Percentiles rank a stretch among this genome's conserved stretches.
phyloP scores from a whole-genome alignment of 2,888 invertebrate genomes.

The Oxycera nigricornis region DNA sequence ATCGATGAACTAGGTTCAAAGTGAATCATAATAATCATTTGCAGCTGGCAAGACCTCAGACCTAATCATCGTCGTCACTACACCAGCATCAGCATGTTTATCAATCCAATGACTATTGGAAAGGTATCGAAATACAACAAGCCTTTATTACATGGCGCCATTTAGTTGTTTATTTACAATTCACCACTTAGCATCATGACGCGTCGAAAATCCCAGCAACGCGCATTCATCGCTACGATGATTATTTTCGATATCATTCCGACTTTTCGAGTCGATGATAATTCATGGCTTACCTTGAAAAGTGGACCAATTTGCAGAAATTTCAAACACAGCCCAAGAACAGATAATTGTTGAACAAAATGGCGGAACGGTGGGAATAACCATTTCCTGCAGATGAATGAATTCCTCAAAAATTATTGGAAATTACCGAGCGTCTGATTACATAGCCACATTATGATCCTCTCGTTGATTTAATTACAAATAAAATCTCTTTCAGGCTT shows the following conservation, averaged over 20 bases:
- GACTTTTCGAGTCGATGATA: conserved; percentile 1
- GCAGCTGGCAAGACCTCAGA: not conserved
- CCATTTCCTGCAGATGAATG: not conserved
- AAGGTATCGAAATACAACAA: conserved; percentile 39
- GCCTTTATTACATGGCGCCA: conserved; percentile 39
- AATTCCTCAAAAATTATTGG: conserved; percentile 25
- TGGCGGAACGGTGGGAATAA: conserved; percentile 31
- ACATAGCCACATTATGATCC: conserved; percentile 1
- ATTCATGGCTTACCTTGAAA: conserved; percentile 29
- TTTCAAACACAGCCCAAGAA: not conserved
- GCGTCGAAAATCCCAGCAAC: conserved; percentile 12
- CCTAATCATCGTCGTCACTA: not conserved
- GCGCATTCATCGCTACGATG: conserved; percentile 13
- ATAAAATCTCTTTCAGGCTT: too few species aligned
- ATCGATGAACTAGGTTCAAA: not conserved
- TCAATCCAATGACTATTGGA: conserved; percentile 30
- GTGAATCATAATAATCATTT: too few species aligned
- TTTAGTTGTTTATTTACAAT: conserved; percentile 39
- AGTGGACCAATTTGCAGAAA: conserved; percentile 37
- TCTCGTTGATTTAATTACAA: too few species aligned
- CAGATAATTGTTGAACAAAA: conserved; percentile 7
- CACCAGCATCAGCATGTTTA: not conserved
- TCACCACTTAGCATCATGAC: conserved; percentile 39
- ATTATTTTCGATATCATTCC: conserved; percentile 31
- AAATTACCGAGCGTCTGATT: conserved; percentile 32